Conservation (phyloP, 2,113 vertebrate species). For the Lathamus discolor region DNA sequence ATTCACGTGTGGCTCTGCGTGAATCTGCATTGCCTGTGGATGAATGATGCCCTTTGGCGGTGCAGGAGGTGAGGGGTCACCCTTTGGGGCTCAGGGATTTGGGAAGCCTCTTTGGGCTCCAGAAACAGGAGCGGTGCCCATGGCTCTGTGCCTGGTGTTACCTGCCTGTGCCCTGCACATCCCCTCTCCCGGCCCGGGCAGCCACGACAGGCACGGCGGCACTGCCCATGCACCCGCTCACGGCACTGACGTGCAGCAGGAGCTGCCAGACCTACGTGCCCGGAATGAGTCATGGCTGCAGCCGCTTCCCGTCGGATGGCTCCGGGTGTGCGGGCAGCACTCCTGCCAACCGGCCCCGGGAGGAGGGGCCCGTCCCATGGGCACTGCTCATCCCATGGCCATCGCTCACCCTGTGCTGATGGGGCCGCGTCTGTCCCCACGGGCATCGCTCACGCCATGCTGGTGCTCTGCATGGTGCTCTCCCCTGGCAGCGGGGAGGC, state of each 20-base stretch:
- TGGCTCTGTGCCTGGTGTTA: accelerated
- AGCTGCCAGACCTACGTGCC: not conserved
- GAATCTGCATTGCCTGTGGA: not conserved
- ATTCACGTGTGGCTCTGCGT: not conserved
- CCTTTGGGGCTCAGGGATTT: not conserved
- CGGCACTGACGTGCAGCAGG: not conserved
- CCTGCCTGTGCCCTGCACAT: not conserved
- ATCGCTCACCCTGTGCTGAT: not conserved
- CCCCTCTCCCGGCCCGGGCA: not conserved
- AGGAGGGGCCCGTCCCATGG: not conserved
- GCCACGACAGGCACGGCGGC: not conserved
- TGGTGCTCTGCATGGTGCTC: accelerated
- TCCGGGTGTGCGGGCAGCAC: not conserved
- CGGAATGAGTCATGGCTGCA: not conserved
- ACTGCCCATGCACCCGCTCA: not conserved
- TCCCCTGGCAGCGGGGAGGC: accelerated
- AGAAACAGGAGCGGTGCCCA: accelerated
- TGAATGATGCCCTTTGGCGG: accelerated
- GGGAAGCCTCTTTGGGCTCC: not conserved
- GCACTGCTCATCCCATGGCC: not conserved
- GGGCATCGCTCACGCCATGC: too few relatives aligned
- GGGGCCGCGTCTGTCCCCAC: too few relatives aligned
- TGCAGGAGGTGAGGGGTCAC: accelerated
- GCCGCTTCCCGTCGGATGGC: not conserved
- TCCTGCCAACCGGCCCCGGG: not conserved